Conservation (phyloP, 2,113 vertebrate species). For the Hypomesus transpacificus region DNA sequence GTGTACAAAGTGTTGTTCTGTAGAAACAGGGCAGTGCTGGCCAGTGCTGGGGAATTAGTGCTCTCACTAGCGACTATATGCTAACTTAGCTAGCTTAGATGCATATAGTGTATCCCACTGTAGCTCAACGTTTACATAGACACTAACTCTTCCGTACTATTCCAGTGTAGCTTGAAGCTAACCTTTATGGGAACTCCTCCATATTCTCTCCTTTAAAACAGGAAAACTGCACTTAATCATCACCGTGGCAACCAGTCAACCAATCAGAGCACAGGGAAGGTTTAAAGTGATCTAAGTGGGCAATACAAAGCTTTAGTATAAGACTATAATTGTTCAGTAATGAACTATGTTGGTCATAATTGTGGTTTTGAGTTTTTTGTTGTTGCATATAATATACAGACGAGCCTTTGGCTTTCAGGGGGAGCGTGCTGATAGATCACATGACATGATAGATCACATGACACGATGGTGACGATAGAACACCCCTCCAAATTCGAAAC, state of each 20-base stretch:
- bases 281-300: neutral
- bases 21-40: constrained; percentile 38
- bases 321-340: neutral
- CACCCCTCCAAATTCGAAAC: too few species aligned
- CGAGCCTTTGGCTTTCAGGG: too few species aligned
- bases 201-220: constrained; percentile 1
- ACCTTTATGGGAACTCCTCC: neutral
- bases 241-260: neutral
- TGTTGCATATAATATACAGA: neutral
- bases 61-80: neutral
- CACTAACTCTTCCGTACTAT: too few species aligned
- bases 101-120: too few species aligned
- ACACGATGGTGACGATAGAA: too few species aligned
- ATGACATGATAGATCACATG: too few species aligned
- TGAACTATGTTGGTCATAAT: neutral
- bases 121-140: too few species aligned
- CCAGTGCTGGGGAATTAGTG: neutral
- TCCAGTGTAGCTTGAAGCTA: neutral
- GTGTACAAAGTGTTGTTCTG: constrained; percentile 1
- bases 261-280: neutral
- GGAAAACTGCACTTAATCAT: constrained; percentile 5
- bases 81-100: too few species aligned
- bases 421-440: too few species aligned
- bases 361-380: neutral
- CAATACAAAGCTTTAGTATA: neutral